Percentiles rank a stretch among this genome's conserved stretches.
These are phyloP conservation scores for Stichopus chloronotus DNA, from an alignment of 35 echinoderm and acorn worm genomes.

Conservation along the genomic window DNA sequence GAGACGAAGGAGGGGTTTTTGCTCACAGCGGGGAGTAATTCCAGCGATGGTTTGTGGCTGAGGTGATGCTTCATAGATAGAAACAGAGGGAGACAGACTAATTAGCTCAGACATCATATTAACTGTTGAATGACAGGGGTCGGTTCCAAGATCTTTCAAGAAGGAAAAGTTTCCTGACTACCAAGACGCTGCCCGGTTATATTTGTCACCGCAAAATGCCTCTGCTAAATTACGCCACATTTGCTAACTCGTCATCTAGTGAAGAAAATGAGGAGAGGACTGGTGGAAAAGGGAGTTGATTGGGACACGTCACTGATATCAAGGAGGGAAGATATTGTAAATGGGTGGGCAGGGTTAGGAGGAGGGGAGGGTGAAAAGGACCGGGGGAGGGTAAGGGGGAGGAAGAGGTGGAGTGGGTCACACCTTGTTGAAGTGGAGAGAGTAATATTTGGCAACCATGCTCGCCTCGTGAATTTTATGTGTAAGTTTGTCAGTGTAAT, in stretches of 20 bases:
- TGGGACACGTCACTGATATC: too few species aligned
- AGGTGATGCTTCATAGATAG: slow-evolving; percentile 39
- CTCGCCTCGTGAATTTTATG: too few species aligned
- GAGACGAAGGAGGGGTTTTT: slow-evolving; percentile 6
- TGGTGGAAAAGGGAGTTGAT: too few species aligned
- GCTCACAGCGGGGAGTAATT: slow-evolving; percentile 18
- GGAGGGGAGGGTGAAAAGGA: neutral
- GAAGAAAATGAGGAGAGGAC: too few species aligned
- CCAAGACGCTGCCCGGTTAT: neutral
- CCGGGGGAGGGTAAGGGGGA: neutral
- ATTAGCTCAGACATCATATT: slow-evolving; percentile 22
- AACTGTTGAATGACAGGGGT: neutral
- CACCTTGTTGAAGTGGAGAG: too few species aligned
- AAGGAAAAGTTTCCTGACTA: neutral
- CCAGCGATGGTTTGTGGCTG: slow-evolving; percentile 14
- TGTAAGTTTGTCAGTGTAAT: too few species aligned
- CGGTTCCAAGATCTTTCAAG: neutral
- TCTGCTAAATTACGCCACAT: too few species aligned
- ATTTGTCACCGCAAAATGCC: neutral
- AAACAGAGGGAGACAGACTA: neutral
- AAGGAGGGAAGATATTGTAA: too few species aligned
- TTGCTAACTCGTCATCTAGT: too few species aligned
- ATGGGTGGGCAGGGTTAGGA: neutral
- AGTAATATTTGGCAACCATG: too few species aligned
- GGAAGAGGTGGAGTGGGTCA: too few species aligned